Percentiles rank a stretch among this genome's conserved stretches.
phyloP scores from a whole-genome alignment of 2,113 vertebrate genomes.

The Chroicocephalus ridibundus region DNA sequence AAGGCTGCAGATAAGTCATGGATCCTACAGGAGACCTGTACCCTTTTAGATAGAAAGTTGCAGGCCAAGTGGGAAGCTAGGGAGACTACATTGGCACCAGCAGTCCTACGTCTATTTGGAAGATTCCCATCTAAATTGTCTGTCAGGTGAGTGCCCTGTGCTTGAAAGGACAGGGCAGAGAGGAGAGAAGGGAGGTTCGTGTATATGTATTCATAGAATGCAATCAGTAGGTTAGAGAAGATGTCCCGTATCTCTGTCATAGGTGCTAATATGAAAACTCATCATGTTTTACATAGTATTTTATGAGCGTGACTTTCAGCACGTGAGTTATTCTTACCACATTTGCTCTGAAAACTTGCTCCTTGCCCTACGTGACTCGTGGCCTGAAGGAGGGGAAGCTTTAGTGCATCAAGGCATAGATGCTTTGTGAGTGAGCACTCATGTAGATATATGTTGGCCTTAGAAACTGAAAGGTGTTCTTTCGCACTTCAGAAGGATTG shows the following conservation, averaged over 20 bases:
- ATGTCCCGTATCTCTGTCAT: neutral
- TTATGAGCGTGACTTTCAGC: neutral
- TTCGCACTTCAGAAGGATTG: neutral
- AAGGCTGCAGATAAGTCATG: neutral
- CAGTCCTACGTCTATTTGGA: neutral
- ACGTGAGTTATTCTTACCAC: neutral
- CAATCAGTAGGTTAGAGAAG: neutral
- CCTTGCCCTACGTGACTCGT: neutral
- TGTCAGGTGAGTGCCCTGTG: neutral
- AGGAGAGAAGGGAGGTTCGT: neutral
- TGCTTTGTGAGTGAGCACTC: neutral
- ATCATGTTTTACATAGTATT: neutral
- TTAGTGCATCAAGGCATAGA: rapidly evolving
- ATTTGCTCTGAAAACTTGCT: neutral
- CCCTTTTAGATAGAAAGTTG: neutral
- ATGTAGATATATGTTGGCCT: neutral
- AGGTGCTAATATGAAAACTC: neutral
- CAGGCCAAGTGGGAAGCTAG: neutral
- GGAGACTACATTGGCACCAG: neutral
- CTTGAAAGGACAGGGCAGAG: neutral
- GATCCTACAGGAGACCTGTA: neutral
- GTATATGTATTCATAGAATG: neutral
- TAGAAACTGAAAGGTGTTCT: neutral
- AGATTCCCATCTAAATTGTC: neutral
- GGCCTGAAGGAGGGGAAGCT: neutral